These are phyloP conservation scores for Octonoba sinensis DNA, from an alignment of 2,888 invertebrate genomes.

Conservation along the genomic window DNA sequence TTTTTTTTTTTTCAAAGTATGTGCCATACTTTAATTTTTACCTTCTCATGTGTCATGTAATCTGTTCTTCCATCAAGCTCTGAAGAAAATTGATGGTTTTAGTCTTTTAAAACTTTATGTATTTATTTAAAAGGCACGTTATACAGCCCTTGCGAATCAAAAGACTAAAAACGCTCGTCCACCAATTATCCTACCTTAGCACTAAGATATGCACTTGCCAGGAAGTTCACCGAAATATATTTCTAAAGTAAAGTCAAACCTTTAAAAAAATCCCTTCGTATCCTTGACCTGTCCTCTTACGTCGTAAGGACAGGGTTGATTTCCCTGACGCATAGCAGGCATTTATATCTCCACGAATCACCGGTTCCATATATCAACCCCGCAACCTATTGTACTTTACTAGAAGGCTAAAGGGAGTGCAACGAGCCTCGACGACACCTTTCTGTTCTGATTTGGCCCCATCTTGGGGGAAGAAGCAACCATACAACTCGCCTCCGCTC, in stretches of 20 bases:
- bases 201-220: constrained; percentile 41
- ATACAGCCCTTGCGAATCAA: too few relatives aligned
- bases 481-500: constrained; percentile 18
- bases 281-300: constrained; percentile 47
- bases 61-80: too few relatives aligned
- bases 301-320: constrained; percentile 51
- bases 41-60: too few relatives aligned
- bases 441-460: constrained; percentile 22
- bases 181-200: too few relatives aligned
- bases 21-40: too few relatives aligned
- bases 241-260: constrained; percentile 26
- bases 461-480: constrained; percentile 24
- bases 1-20: too few relatives aligned
- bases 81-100: too few relatives aligned
- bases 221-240: not conserved
- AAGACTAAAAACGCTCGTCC: too few relatives aligned
- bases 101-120: too few relatives aligned
- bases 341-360: constrained; percentile 33
- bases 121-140: too few relatives aligned
- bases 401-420: too few relatives aligned
- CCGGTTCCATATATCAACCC: constrained; percentile 16
- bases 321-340: constrained; percentile 13
- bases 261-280: constrained; percentile 22
- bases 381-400: not conserved
- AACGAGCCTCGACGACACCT: too few relatives aligned